These are phyloP conservation scores for Proterorhinus semilunaris DNA, from an alignment of 2,113 vertebrate genomes.

Conservation along the genomic window DNA sequence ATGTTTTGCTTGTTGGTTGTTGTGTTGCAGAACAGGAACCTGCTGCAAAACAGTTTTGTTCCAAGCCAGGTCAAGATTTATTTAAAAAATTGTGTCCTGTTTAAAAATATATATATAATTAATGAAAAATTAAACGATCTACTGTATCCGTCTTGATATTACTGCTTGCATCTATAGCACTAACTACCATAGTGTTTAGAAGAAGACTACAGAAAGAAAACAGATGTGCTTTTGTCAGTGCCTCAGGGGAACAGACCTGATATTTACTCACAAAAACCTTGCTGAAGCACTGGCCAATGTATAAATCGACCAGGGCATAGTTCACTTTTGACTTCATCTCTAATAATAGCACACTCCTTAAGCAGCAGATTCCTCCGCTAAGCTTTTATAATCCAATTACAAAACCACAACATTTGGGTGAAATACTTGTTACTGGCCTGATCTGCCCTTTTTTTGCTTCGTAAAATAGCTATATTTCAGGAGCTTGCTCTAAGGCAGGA, in stretches of 20 bases:
- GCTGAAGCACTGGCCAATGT: too few relatives aligned
- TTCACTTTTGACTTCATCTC: not conserved
- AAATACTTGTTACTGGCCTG: not conserved
- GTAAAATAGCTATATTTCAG: not conserved
- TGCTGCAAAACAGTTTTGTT: too few relatives aligned
- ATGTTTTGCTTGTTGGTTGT: too few relatives aligned
- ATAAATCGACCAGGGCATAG: not conserved
- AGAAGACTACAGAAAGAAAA: conserved; percentile 5
- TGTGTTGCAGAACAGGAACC: too few relatives aligned
- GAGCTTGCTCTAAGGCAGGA: conserved; percentile 2
- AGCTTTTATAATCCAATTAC: not conserved
- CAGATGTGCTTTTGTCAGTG: not conserved
- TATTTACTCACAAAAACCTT: conserved; percentile 1
- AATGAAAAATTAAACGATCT: not conserved
- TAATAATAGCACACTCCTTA: not conserved
- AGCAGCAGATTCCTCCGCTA: not conserved
- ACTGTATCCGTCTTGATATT: not conserved
- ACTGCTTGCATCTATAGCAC: not conserved
- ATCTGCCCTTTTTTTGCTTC: not conserved
- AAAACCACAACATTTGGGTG: conserved; percentile 4
- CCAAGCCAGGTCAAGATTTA: too few relatives aligned
- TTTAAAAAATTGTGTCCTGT: too few relatives aligned
- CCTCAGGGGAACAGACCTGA: not conserved
- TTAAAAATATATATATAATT: too few relatives aligned
- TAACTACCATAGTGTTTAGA: not conserved